Percentiles rank a stretch among this genome's conserved stretches.
Evolutionary conservation across 30 jellyfish, hydroid and myxozoan genomes (phyloP).

Genomic region (Hydractinia symbiolongicarpus): DNA sequence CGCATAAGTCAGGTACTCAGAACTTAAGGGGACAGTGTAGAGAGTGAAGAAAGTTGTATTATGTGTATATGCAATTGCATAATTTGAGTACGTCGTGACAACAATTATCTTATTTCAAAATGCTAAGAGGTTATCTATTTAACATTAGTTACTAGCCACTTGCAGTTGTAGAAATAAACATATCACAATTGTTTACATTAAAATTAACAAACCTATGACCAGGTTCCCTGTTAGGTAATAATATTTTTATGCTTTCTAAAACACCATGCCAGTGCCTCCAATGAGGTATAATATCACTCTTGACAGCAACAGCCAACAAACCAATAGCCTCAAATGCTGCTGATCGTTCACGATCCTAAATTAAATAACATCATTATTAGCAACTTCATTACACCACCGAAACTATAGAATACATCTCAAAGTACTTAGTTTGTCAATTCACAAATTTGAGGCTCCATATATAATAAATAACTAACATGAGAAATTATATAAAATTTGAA

Average conservation of each 20-base stretch:
- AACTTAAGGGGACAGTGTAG: no score
- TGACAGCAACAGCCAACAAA: slow-evolving; percentile 82
- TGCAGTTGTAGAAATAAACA: background rate
- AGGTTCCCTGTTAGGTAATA: slow-evolving; percentile 61
- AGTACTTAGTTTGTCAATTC: background rate
- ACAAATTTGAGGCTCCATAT: background rate
- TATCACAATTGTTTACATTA: background rate
- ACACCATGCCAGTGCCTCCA: slow-evolving; percentile 85
- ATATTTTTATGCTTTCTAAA: slow-evolving; percentile 55
- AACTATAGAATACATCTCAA: background rate
- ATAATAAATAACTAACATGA: background rate
- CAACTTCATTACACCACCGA: background rate
- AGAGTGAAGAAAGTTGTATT: no score
- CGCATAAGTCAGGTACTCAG: no score
- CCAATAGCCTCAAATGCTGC: slow-evolving; percentile 97
- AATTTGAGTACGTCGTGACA: no score
- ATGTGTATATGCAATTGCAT: no score
- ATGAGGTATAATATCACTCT: slow-evolving; percentile 54
- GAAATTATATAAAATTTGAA: background rate
- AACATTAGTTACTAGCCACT: no score
- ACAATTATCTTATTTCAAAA: no score
- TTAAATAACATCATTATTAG: background rate
- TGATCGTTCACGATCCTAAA: slow-evolving; percentile 83
- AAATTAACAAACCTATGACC: slow-evolving; percentile 53
- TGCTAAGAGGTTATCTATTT: no score